These are phyloP conservation scores for Hylaeus volcanicus DNA, from an alignment of 1,140 invertebrate genomes.

Conservation along the genomic window DNA sequence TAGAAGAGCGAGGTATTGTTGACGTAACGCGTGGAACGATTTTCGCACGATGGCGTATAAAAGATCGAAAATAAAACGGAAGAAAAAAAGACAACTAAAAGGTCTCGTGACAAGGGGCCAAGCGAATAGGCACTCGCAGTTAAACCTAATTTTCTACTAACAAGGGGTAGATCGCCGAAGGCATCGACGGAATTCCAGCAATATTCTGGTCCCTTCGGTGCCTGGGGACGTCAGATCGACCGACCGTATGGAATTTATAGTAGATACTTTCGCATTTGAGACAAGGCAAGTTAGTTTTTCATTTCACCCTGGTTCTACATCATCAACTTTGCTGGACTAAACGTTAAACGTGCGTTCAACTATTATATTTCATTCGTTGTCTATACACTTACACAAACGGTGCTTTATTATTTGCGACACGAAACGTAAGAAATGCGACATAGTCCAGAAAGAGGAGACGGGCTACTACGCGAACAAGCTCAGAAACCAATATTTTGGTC, in stretches of 20 bases:
- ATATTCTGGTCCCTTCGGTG: conserved; percentile 21
- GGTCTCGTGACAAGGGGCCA: not conserved
- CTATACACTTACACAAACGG: no score
- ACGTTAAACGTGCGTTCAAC: no score
- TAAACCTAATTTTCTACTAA: conserved; percentile 43
- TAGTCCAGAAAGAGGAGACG: not conserved
- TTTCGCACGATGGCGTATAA: not conserved
- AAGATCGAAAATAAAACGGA: not conserved
- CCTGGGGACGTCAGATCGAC: not conserved
- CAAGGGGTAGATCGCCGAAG: conserved; percentile 28
- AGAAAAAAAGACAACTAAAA: not conserved
- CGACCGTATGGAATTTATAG: conserved; percentile 20
- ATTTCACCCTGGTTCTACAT: conserved; percentile 8
- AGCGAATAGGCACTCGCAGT: conserved; percentile 3
- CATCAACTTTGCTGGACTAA: not conserved
- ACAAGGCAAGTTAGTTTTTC: conserved; percentile 22
- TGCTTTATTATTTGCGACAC: no score
- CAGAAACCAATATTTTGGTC: not conserved
- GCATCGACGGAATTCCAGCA: conserved; percentile 32
- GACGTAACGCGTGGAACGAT: not conserved
- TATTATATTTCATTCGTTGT: no score
- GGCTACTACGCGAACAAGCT: not conserved
- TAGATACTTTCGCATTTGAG: not conserved
- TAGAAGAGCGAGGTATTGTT: no score
- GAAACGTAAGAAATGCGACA: not conserved